These are phyloP conservation scores for Lytechinus variegatus DNA, from an alignment of 35 echinoderm and acorn worm genomes.

Conservation along the genomic window DNA sequence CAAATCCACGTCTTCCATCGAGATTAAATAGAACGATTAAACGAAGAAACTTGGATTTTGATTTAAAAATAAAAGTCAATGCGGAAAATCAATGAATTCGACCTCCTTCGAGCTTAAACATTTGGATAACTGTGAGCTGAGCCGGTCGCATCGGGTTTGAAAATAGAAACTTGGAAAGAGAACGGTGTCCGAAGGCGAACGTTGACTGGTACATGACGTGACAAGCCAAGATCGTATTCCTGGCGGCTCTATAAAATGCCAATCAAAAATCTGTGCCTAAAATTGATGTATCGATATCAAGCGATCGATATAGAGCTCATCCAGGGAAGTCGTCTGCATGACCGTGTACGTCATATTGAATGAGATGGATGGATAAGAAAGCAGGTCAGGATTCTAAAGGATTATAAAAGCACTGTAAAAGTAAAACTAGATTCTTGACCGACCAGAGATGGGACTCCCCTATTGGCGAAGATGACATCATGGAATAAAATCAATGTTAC, in stretches of 20 bases:
- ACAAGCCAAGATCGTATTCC: not conserved
- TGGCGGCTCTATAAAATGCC: not conserved
- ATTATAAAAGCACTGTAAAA: not conserved
- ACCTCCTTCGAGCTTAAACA: not conserved
- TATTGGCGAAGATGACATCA: not conserved
- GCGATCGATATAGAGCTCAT: not conserved
- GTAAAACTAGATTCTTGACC: not conserved
- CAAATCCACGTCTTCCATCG: not conserved
- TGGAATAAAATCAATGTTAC: not conserved
- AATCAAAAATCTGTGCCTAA: not conserved
- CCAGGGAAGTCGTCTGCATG: not conserved
- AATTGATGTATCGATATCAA: not conserved
- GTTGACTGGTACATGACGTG: not conserved
- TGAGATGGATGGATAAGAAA: constrained; percentile 12
- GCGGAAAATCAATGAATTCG: not conserved
- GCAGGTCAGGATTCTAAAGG: not conserved
- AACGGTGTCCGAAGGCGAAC: not conserved
- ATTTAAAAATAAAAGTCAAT: not conserved
- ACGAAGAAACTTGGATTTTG: not conserved
- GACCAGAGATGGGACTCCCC: not conserved
- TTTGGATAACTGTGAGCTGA: not conserved
- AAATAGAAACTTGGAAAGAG: constrained; percentile 13
- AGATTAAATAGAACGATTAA: not conserved
- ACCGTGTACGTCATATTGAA: not conserved
- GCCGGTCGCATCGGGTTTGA: not conserved